phyloP scores from a whole-genome alignment of 2,888 invertebrate species.

The Eilema griseolum region DNA sequence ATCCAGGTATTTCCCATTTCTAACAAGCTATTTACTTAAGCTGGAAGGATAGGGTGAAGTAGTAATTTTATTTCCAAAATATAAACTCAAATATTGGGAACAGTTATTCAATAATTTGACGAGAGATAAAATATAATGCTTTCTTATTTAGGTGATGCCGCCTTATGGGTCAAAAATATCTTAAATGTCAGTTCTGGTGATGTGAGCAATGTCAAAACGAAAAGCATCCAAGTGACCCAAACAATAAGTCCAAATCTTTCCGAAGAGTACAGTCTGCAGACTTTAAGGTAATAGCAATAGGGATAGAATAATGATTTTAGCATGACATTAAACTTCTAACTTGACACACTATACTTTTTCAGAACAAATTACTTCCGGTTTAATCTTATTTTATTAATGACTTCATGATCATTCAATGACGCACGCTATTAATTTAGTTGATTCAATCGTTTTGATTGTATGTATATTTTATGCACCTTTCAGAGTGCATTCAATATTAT shows the following conservation, averaged over 20 bases:
- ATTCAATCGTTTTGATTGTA: too few relatives aligned
- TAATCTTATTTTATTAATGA: too few relatives aligned
- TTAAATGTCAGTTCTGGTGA: slow-evolving; percentile 65
- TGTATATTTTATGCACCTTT: too few relatives aligned
- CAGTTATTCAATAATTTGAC: not conserved
- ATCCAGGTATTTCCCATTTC: too few relatives aligned
- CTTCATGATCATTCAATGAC: too few relatives aligned
- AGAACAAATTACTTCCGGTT: too few relatives aligned
- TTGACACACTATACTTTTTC: too few relatives aligned
- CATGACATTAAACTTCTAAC: not conserved
- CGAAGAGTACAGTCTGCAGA: slow-evolving; percentile 20
- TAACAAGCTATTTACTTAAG: too few relatives aligned
- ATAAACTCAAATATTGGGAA: too few relatives aligned
- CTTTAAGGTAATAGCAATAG: slow-evolving; percentile 27
- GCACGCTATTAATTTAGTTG: too few relatives aligned
- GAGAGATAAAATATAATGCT: not conserved
- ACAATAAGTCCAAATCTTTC: not conserved
- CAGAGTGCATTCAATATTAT: too few relatives aligned
- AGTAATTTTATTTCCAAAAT: too few relatives aligned
- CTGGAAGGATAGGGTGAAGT: not conserved
- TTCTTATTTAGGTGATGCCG: slow-evolving; percentile 54
- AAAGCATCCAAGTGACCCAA: not conserved
- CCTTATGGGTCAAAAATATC: slow-evolving; percentile 72
- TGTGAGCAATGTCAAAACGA: slow-evolving; percentile 32
- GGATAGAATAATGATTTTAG: not conserved